phyloP scores from a whole-genome alignment of 2,888 invertebrate genomes.

The Cetonia aurata region DNA sequence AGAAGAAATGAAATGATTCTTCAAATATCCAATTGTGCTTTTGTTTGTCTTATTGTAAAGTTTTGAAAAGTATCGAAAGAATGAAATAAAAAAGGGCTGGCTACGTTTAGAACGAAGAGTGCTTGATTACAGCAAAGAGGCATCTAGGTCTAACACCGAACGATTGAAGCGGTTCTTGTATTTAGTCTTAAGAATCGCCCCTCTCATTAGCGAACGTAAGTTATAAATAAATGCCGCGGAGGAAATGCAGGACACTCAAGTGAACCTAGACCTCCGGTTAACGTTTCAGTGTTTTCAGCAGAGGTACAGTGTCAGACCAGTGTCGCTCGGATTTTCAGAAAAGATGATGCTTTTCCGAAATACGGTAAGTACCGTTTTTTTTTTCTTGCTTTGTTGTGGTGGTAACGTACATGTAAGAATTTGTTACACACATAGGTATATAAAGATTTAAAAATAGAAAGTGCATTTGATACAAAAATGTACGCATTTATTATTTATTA shows the following conservation, averaged over 20 bases:
- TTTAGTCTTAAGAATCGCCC: conserved; percentile 20
- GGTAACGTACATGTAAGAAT: neutral
- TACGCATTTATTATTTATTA: too few relatives aligned
- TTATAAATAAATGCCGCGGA: conserved; percentile 32
- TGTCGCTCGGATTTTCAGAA: conserved; percentile 26
- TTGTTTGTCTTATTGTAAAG: too few relatives aligned
- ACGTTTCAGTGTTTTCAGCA: conserved; percentile 36
- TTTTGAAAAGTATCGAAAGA: too few relatives aligned
- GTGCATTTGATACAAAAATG: neutral
- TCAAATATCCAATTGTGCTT: too few relatives aligned
- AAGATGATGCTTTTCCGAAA: conserved; percentile 27
- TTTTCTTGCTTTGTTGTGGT: neutral
- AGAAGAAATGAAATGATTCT: too few relatives aligned
- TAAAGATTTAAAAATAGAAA: neutral
- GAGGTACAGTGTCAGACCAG: conserved; percentile 1
- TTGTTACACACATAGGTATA: too few relatives aligned
- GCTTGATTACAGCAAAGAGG: too few relatives aligned
- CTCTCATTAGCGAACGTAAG: conserved; percentile 30
- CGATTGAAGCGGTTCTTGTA: neutral
- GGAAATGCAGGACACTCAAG: conserved; percentile 36
- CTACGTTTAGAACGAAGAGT: too few relatives aligned
- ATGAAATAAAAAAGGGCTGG: too few relatives aligned
- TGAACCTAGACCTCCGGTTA: conserved; percentile 22
- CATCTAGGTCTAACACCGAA: too few relatives aligned
- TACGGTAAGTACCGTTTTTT: conserved; percentile 15